phyloP scores from a whole-genome alignment of 2,888 invertebrate species.

The Uloborus plumipes region DNA sequence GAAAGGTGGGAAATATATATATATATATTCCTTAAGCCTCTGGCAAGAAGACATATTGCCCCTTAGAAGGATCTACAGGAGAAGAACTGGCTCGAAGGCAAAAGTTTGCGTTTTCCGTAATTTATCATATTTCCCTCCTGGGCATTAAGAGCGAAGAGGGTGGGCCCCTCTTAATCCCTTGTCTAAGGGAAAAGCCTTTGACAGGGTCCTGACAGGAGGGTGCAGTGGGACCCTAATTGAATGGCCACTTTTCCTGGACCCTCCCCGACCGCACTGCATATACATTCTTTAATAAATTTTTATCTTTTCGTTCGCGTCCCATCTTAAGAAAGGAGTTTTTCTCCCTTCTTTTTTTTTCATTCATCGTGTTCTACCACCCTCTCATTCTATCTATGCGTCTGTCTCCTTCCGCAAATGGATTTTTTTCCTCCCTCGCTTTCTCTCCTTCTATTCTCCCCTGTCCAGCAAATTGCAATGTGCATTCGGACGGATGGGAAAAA shows the following conservation, averaged over 20 bases:
- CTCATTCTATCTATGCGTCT: slow-evolving; percentile 13
- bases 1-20: slow-evolving; percentile 6
- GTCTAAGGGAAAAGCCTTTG: slow-evolving; percentile 18
- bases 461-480: slow-evolving; percentile 63
- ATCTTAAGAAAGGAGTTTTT: background rate
- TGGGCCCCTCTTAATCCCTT: slow-evolving; percentile 36
- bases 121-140: slow-evolving; percentile 58
- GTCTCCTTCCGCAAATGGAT: slow-evolving; percentile 47
- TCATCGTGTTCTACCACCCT: slow-evolving; percentile 5
- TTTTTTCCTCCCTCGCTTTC: slow-evolving; percentile 15
- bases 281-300: slow-evolving; percentile 62
- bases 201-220: slow-evolving; percentile 49
- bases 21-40: slow-evolving; percentile 37
- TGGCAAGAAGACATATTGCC: slow-evolving; percentile 37
- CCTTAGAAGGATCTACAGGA: slow-evolving; percentile 30
- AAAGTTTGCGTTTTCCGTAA: slow-evolving; percentile 62
- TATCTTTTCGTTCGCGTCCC: slow-evolving; percentile 26
- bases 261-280: slow-evolving; percentile 28
- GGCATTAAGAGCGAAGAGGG: slow-evolving; percentile 22
- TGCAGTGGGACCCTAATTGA: slow-evolving; percentile 44
- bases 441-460: slow-evolving; percentile 10
- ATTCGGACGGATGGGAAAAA: slow-evolving; percentile 50
- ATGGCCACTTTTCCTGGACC: slow-evolving; percentile 47
- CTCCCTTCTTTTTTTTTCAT: slow-evolving; percentile 28
- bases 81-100: slow-evolving; percentile 23